Evolutionary conservation across 1,140 invertebrate species (phyloP), one percentile per base, ranked within the genome.

Genomic region (Drosophila azteca): DNA sequence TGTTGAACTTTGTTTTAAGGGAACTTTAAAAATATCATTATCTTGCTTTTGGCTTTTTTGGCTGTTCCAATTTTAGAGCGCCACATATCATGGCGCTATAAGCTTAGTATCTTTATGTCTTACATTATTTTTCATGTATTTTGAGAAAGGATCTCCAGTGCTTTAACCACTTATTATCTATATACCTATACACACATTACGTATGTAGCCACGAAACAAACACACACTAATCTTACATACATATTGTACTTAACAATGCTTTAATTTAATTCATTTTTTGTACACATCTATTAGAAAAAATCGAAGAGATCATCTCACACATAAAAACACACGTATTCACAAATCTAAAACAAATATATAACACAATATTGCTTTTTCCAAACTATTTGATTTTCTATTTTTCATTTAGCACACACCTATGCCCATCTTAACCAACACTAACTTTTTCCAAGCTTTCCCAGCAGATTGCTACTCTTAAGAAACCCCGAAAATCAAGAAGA

Each of bases 121-220:
- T 67, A 65, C 62, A 74, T 70, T 70, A 59, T 67, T 70, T 83
- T 85, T 74, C 73, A 85, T 85, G 81, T 85, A 74, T 71, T 70
- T 74, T 87, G 81, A 85, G 81, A 87, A 85, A 50, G 81, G 78
- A 85, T 82, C 82, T 87, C 74, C 43, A 69, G 29, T 44, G 45
- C 66, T 31, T 39, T 39, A 39, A 39, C 35, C 35, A 39, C 35
- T 39, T 39, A 39, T 39, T 65, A 78, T 71, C 58, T 55, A 46
- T 61, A 72, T 53, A 65, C 52, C 45, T 44, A 60, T 35, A 64
- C 17, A 43, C 39, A 48, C 20, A 50, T 4, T 3, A 39, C 59
- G 49, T 85, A 87, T 81, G 72, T 85, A 85, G 54, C 43, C 52
- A 50, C 60, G 65, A 59, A 58, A 31, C 49, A 65, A 58, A 31